Base-by-base conservation (phyloP, 1,140 invertebrate genomes). In the Caenorhabditis elegans region DNA sequence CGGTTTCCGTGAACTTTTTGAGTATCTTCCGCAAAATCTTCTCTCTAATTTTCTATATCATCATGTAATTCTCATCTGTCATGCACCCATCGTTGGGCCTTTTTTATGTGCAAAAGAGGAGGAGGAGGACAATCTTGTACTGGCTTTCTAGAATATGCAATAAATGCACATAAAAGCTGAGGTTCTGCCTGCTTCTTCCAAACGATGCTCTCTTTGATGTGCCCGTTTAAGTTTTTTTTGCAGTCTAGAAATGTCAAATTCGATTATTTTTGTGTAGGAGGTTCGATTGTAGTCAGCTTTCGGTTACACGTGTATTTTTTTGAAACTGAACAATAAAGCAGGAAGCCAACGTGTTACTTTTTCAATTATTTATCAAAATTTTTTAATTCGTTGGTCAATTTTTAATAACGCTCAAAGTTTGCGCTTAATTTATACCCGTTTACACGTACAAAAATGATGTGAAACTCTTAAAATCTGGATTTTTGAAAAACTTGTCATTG, bases 61-160 rank as follows among this genome's bases (percentile, higher is more conserved):
- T 39, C 60, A 70, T 39, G 60, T 4, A 43, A 36, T 70, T 70
- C 60, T 70, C 60, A 70, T 70, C 60, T 70, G 31, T 6, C 19
- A 70, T 39, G 34, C 60, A 70, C 60, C 19, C 60, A 22, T 39
- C n/a, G 60, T 39, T 70, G n/a, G n/a, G 1, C n/a, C n/a, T 19
- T 70, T 31, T 60, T 31, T 60, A 34, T 70, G 60, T 70, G 31
- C n/a, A 24, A 39, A 43, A 70, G 24, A 31, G 11, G 34, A 70
- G 19, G 5, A 43, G 39, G 6, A 39, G 34, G 60, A 70, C 34
- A 70, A 17, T 70, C 60, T 70, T 39, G 34, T 70, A 43, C 34
- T 70, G 34, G 11, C n/a, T 39, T 70, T 70, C 60, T 70, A 70
- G 60, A 70, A 70, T 70, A 70, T 70, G 60, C 60, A 70, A 70